Evolutionary conservation across 2,797 vertebrate species (phyloP).

Genomic region (Hafferia zeledoni): DNA sequence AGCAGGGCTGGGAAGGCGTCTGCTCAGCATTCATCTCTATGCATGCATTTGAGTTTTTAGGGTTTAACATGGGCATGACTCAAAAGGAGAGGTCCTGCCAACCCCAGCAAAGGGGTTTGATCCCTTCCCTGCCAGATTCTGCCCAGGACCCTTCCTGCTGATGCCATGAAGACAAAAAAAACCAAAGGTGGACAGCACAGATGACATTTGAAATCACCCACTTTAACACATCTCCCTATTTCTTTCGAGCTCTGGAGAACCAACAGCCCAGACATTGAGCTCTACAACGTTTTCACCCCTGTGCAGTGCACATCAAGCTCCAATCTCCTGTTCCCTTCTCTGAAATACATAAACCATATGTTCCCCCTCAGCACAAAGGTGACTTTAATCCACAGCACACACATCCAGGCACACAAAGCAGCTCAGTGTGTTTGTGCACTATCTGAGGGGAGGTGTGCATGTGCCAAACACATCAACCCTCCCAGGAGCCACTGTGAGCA

Average conservation of each 20-base stretch:
- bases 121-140: not conserved
- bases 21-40: too few species aligned
- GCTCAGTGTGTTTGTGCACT: not conserved
- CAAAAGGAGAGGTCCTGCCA: not conserved
- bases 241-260: not conserved
- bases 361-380: slow-evolving; percentile 5
- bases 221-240: not conserved
- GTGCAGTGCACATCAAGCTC: not conserved
- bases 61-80: not conserved
- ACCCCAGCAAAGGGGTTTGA: accelerated
- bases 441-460: not conserved
- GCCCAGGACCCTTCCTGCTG: not conserved
- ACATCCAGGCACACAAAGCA: not conserved
- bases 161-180: not conserved
- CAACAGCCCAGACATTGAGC: not conserved
- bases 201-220: accelerated
- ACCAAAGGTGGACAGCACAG: accelerated
- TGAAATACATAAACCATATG: slow-evolving; percentile 33
- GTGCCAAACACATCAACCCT: slow-evolving; percentile 40
- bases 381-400: not conserved
- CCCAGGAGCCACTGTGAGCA: accelerated
- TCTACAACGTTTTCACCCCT: not conserved
- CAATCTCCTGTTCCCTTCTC: not conserved
- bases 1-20: not conserved
- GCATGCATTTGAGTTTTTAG: not conserved